A percentile compares a stretch with the other conserved stretches of the same genome.
phyloP scores from a whole-genome alignment of 2,797 vertebrate species.

The Hemitrygon akajei region DNA sequence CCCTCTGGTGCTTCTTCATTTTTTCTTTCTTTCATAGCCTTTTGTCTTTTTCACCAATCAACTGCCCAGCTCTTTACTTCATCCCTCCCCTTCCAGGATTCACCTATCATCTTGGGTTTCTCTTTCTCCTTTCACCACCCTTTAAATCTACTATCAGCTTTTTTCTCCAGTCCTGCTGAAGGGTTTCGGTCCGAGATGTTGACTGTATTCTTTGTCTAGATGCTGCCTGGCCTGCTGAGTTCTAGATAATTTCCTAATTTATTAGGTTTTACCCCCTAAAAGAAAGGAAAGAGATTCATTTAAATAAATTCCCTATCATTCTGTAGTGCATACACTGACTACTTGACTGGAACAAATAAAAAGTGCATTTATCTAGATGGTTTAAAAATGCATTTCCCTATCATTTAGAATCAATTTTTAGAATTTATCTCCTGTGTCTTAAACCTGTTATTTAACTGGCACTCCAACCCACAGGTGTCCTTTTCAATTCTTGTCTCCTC shows the following conservation, averaged over 20 bases:
- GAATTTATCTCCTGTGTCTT: background rate
- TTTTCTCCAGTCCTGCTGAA: no score
- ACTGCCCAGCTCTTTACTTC: no score
- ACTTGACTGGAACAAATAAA: background rate
- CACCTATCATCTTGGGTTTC: no score
- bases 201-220: no score
- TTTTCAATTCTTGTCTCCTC: background rate
- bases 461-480: background rate
- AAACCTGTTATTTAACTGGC: background rate
- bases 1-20: no score
- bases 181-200: no score
- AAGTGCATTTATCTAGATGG: background rate
- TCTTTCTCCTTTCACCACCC: no score
- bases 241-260: background rate
- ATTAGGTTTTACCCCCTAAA: background rate
- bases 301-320: background rate
- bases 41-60: no score
- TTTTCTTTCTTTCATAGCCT: no score
- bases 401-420: background rate
- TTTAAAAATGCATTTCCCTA: background rate
- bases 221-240: no score
- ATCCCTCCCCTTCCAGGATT: no score
- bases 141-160: no score
- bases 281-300: background rate
- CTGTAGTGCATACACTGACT: background rate